These are phyloP conservation scores for Phyllotreta cruciferae DNA, from an alignment of 2,888 invertebrate species.

Conservation along the genomic window DNA sequence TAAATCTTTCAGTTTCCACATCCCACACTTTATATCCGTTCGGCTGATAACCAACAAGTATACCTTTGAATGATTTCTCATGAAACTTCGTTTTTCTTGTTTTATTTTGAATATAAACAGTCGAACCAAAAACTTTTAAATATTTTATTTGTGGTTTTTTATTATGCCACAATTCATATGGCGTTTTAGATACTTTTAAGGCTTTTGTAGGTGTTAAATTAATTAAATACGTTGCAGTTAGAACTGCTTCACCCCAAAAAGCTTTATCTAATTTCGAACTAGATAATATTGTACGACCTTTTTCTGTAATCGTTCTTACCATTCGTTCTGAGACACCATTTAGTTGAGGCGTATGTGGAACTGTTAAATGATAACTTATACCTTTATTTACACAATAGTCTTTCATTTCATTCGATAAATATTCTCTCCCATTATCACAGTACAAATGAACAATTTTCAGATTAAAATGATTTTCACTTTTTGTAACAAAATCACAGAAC, in stretches of 20 bases:
- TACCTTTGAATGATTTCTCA: conserved; percentile 31
- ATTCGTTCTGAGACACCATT: conserved; percentile 56
- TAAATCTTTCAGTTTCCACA: conserved; percentile 46
- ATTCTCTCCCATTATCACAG: conserved; percentile 16
- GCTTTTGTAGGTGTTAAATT: too few relatives aligned
- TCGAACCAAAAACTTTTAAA: conserved; percentile 50
- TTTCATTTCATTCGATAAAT: not conserved
- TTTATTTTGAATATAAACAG: conserved; percentile 37
- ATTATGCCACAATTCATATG: conserved; percentile 54
- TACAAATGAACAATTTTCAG: not conserved
- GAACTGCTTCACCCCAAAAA: too few relatives aligned
- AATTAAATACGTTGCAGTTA: too few relatives aligned
- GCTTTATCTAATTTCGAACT: too few relatives aligned
- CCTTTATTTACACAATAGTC: not conserved
- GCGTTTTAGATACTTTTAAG: too few relatives aligned
- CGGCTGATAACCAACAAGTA: conserved; percentile 32
- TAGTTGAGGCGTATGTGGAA: conserved; percentile 55
- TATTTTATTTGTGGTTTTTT: conserved; percentile 51
- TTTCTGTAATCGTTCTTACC: conserved; percentile 51
- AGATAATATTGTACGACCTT: too few relatives aligned
- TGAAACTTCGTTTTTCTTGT: conserved; percentile 33
- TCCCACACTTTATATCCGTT: conserved; percentile 54
- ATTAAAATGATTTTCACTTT: not conserved
- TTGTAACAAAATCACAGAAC: not conserved
- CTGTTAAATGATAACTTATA: conserved; percentile 54